Percentiles rank a stretch among this genome's conserved stretches.
These are phyloP conservation scores for Andrena camellia DNA, from an alignment of 2,888 invertebrate genomes.

Conservation along the genomic window DNA sequence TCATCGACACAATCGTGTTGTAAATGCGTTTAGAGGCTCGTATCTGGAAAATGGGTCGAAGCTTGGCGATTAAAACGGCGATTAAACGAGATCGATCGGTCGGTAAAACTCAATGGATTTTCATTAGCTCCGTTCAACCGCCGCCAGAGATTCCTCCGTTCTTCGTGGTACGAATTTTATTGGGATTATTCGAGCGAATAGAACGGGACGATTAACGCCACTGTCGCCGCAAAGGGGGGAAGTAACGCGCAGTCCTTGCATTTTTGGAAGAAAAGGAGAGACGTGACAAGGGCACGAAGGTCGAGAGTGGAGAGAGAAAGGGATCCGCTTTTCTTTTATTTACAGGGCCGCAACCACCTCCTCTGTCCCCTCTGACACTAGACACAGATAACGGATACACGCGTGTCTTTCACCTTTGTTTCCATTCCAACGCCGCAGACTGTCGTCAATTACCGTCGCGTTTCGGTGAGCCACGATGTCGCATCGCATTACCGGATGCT, in stretches of 20 bases:
- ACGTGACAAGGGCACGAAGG: conserved; percentile 34
- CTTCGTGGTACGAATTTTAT: background rate
- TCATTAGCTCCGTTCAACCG: background rate
- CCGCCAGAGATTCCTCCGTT: background rate
- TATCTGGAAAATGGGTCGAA: conserved; percentile 4
- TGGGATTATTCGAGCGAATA: background rate
- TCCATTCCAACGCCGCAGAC: conserved; percentile 58
- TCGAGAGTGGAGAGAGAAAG: conserved; percentile 24
- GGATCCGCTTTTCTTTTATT: conserved; percentile 47
- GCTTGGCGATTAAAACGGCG: background rate
- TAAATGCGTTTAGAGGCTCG: background rate
- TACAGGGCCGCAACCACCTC: conserved; percentile 39
- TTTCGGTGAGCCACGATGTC: conserved; percentile 34
- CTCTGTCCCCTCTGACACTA: conserved; percentile 8
- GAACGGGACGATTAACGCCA: background rate
- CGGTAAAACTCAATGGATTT: conserved; percentile 8
- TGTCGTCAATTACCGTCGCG: conserved; percentile 54
- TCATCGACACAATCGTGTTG: background rate
- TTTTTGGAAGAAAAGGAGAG: conserved; percentile 25
- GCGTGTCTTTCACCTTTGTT: conserved; percentile 27
- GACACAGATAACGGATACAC: conserved; percentile 7
- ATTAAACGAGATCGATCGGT: conserved; percentile 10
- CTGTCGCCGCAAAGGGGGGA: conserved; percentile 20
- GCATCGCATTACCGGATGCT: conserved; percentile 33
- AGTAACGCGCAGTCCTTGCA: conserved; percentile 21